Evolutionary conservation across 1,140 invertebrate species (phyloP).

Genomic region (Leptinotarsa defecta): DNA sequence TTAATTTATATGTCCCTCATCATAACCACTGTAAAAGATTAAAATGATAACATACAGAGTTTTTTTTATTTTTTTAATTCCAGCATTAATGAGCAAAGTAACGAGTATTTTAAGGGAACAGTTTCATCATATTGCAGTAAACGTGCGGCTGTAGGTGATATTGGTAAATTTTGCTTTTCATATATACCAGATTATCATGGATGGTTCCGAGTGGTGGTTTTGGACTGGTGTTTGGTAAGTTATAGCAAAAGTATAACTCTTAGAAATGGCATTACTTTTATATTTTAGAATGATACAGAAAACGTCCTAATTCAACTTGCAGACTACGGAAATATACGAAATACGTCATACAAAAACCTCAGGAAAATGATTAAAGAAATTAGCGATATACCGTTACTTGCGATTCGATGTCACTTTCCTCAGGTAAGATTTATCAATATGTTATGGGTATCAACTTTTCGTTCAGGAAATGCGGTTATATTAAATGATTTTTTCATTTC

Average conservation of each 20-base stretch:
- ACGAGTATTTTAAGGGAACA: neutral
- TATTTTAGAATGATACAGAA: constrained; percentile 29
- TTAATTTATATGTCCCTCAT: too few relatives aligned
- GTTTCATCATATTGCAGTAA: constrained; percentile 10
- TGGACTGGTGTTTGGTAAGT: constrained; percentile 12
- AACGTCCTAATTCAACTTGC: constrained; percentile 36
- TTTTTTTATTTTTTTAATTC: neutral
- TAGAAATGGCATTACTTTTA: neutral
- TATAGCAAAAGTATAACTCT: neutral
- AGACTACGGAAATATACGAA: constrained; percentile 39
- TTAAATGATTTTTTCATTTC: neutral
- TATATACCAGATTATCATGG: constrained; percentile 3
- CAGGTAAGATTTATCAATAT: neutral
- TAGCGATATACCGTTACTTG: constrained; percentile 36
- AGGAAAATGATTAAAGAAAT: constrained; percentile 37
- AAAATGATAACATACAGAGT: too few relatives aligned
- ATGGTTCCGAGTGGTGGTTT: constrained; percentile 24
- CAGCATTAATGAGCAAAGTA: neutral
- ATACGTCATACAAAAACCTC: constrained; percentile 33
- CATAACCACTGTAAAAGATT: too few relatives aligned
- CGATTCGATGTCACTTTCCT: constrained; percentile 41
- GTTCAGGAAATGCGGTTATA: neutral
- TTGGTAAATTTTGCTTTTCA: constrained; percentile 23
- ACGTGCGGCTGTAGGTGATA: constrained; percentile 11
- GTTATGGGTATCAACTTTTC: neutral